Base-by-base conservation (phyloP, 2,113 vertebrate species). In the Grantiella picta region DNA sequence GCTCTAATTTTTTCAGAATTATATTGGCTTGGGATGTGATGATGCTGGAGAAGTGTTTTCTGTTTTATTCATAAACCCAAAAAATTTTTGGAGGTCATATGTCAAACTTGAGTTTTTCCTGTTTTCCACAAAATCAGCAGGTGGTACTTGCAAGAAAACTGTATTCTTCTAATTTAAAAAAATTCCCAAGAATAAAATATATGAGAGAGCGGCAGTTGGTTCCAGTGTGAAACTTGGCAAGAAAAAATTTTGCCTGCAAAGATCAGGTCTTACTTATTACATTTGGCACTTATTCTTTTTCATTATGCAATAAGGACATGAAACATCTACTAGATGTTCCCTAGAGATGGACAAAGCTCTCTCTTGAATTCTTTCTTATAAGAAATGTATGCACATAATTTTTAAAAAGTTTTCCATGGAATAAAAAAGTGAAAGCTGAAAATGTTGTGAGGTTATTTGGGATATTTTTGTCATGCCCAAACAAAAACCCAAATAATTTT, bases 191-290 rank as follows among this genome's bases (percentile, higher is more conserved):
- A 71, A 95, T 15, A 57, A 82, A 88, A 95, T 90, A 77, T 33
- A 71, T 25, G 40, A 66, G 47, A 75, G 76, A 92, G 40, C 49
- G 92, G 82, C 52, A 75, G 68, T 83, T 73, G 60, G 45, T 75
- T 96, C 47, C 72, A 93, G 88, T 73, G 88, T 86, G 68, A 93
- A 96, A 92, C 90, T 90, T 90, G 93, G 87, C 93, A 93, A 70
- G 87, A 69, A 92, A 81, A 42, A 2, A 0, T 47, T 84, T 82
- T 91, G 36, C 79, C 82, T 90, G 82, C 57, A 82, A 90, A 90
- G 86, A 49, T 77, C 45, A 49, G n/a, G 61, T 47, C 35, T 85
- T 87, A 38, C 54, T 90, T 89, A 85, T 61, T 94, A 65, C 60
- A 33, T 70, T 77, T 82, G 80, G 52, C 42, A 36, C 40, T 80